Percentiles rank a stretch among this genome's conserved stretches.
These are phyloP conservation scores for Syndactyla subalaris DNA, from an alignment of 2,797 vertebrate species.

Conservation along the genomic window DNA sequence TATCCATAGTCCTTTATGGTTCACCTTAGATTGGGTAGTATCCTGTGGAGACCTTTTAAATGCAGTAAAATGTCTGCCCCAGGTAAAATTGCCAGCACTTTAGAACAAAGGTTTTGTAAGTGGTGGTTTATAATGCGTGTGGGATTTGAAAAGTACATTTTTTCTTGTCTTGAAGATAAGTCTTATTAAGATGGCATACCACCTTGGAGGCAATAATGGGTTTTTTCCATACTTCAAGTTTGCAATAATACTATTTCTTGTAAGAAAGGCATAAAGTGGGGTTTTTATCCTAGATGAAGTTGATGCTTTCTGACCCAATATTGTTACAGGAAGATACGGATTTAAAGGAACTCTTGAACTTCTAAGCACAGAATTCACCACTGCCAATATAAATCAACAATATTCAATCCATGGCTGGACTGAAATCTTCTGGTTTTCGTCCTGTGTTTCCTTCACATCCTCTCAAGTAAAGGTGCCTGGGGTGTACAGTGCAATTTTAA, in stretches of 20 bases:
- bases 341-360: slow-evolving; percentile 44
- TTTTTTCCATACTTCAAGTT: slow-evolving; percentile 63
- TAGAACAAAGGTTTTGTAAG: slow-evolving; percentile 77
- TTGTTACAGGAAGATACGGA: slow-evolving; percentile 59
- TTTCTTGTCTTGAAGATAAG: slow-evolving; percentile 73
- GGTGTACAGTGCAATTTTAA: not conserved
- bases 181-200: slow-evolving; percentile 75
- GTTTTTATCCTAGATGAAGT: slow-evolving; percentile 39
- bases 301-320: slow-evolving; percentile 67
- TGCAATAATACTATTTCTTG: slow-evolving; percentile 70
- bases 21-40: slow-evolving; percentile 68
- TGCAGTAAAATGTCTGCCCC: slow-evolving; percentile 69
- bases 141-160: slow-evolving; percentile 77
- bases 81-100: slow-evolving; percentile 76
- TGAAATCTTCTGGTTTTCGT: not conserved
- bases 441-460: not conserved
- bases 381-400: slow-evolving; percentile 35
- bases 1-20: slow-evolving; percentile 47
- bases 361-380: not conserved
- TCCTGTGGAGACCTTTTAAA: slow-evolving; percentile 77
- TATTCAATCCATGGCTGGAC: not conserved
- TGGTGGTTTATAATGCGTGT: slow-evolving; percentile 75
- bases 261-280: slow-evolving; percentile 20
- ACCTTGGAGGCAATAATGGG: slow-evolving; percentile 70
- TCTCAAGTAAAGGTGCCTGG: not conserved